Base-by-base conservation (phyloP, 2,797 vertebrate species). In the Helostoma temminkii region DNA sequence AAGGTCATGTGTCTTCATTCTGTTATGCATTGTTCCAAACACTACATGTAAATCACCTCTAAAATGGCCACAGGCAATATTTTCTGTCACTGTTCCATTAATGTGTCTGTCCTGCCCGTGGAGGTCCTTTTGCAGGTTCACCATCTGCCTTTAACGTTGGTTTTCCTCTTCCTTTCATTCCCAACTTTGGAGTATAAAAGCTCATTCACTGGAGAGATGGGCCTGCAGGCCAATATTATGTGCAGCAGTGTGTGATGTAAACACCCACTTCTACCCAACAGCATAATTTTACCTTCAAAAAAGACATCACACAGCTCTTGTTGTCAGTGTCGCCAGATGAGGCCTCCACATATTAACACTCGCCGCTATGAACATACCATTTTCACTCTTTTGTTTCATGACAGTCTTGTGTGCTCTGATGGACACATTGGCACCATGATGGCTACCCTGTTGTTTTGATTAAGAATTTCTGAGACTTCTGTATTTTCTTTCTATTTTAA, bases 211-310 rank as follows among this genome's bases (percentile, higher is more conserved):
- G 46, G 47, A 60, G 52, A 62, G 57, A 70, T 37, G 36, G 37
- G 39, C 65, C 88, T 16, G 56, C 69, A 71, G 83, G 82, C 78
- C 42, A 48, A 67, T 43, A 65, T 57, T 74, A 71, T 81, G 86
- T 81, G 82, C 66, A 79, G 72, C 70, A 37, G 69, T 42, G 54
- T 81, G 76, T 72, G 77, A 80, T 71, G 61, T 50, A 74, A 90
- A 87, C 81, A 72, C 68, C 66, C 81, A 80, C 72, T 71, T 61
- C 62, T 25, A 37, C 50, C 77, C 77, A 74, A 73, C 68, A 80
- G 82, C 68, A 46, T 82, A 22, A 62, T 81, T 80, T 77, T 68
- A 81, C 69, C 67, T 81, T 82, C 41, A 49, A 52, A 84, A 60
- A 50, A 66, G n/a, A 81, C 76, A 68, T 43, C 52, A 21, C 53